Evolutionary conservation across 2,113 vertebrate genomes (phyloP), one percentile per base, ranked within the genome.

Genomic region (Crotalus horridus): DNA sequence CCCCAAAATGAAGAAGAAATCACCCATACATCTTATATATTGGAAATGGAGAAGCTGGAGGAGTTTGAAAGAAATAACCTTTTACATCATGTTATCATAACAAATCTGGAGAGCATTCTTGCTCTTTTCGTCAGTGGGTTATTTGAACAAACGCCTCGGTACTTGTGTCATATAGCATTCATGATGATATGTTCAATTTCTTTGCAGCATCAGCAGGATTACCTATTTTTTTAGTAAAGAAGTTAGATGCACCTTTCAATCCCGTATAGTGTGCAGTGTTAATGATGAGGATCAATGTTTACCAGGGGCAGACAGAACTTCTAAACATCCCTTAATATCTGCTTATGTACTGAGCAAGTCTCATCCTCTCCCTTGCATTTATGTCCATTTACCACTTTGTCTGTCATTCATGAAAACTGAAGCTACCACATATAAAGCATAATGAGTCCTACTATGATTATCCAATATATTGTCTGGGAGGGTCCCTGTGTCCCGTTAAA

Each of bases 141-240:
- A 81, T 92, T 95, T 91, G 92, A 90, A 93, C 58, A 51, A 64
- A 91, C 74, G n/a, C 54, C 81, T 88, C 7, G 55, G 33, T 56
- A 56, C 12, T 8, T 17, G 48, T 8, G 13, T 24, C 43, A 33
- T 53, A 64, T 7, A 58, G 21, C 4, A 64, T 8, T 59, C 43
- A 9, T n/a, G 23, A 1, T 33, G n/a, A 85, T 89, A 24, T 51
- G 88, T 85, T 87, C 59, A 87, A 6, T 43, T 87, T 90, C n/a
- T 93, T 43, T 61, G 55, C 55, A 85, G 8, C 4, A 59, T 24
- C 10, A 33, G 33, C 17, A 9, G 4, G 23, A 48, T 87, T 51
- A 90, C 33, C 74, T 48, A 13, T 33, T 64, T 24, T 24, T 56
- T 89, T 12, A 61, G 23, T n/a, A 4, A 89, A 81, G 74, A 43